Evolutionary conservation across 1,140 invertebrate genomes (phyloP).

Genomic region (Drosophila arizonae): DNA sequence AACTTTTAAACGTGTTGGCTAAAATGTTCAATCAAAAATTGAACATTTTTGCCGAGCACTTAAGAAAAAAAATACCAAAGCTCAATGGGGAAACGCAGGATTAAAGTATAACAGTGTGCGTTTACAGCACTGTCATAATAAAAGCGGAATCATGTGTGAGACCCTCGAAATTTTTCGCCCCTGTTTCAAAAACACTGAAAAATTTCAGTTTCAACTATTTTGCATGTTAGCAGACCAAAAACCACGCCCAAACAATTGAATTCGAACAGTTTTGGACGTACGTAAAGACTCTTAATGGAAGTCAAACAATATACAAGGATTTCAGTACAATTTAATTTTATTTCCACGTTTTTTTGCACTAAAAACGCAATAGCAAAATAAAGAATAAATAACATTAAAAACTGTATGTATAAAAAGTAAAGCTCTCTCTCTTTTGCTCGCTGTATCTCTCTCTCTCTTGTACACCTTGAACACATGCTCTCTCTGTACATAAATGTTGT

Average conservation of each 20-base stretch:
- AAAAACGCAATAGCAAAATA: conserved; percentile 46
- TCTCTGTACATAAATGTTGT: conserved; percentile 80
- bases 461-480: conserved; percentile 76
- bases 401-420: conserved; percentile 14
- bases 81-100: neutral
- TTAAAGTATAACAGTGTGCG: conserved; percentile 5
- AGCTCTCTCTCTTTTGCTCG: conserved; percentile 53
- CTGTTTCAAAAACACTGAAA: conserved; percentile 30
- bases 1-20: conserved; percentile 50
- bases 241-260: conserved; percentile 68
- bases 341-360: conserved; percentile 72
- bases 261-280: conserved; percentile 71
- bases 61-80: neutral
- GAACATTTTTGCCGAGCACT: conserved; percentile 70
- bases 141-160: conserved; percentile 74
- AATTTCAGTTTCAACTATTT: conserved; percentile 82
- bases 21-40: conserved; percentile 63
- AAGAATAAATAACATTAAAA: conserved; percentile 18
- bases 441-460: conserved; percentile 52
- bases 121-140: conserved; percentile 29
- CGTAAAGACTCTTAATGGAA: conserved; percentile 83
- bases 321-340: conserved; percentile 55
- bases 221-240: conserved; percentile 78
- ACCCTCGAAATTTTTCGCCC: conserved; percentile 52
- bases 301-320: conserved; percentile 60